phyloP scores from a whole-genome alignment of 2,797 vertebrate species.

The Oophaga sylvatica region DNA sequence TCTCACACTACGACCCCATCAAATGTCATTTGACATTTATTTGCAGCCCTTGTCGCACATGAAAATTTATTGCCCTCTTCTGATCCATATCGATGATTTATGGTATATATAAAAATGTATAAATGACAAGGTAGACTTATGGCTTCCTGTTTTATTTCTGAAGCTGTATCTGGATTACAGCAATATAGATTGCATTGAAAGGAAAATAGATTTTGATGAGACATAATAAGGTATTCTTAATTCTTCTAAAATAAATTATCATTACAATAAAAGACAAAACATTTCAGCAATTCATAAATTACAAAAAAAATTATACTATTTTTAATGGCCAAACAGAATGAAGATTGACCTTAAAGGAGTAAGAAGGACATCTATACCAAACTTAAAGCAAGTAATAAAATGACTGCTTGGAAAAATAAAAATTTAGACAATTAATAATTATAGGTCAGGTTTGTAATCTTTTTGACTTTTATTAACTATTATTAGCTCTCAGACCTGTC shows the following conservation, averaged over 20 bases:
- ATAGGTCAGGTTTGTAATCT: no score
- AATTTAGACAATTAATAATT: no score
- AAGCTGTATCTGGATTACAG: neutral
- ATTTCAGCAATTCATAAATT: neutral
- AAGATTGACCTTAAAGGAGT: no score
- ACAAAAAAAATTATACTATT: neutral
- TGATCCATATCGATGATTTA: constrained; percentile 28
- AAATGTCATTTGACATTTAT: constrained; percentile 40
- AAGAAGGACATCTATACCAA: no score
- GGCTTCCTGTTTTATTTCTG: neutral
- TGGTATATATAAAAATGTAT: constrained; percentile 27
- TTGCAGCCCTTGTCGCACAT: constrained; percentile 21
- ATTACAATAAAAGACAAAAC: neutral
- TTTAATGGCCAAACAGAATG: no score
- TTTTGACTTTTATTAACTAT: no score
- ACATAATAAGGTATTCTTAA: neutral
- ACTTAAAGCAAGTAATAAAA: no score
- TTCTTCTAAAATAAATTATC: neutral
- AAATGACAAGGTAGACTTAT: constrained; percentile 10
- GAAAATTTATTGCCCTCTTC: constrained; percentile 39
- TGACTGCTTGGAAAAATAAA: no score
- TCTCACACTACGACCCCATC: neutral
- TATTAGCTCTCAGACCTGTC: no score
- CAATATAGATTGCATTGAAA: neutral
- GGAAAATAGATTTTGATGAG: neutral